Conservation (phyloP, 2,797 vertebrate species). For the Myripristis jacobus region DNA sequence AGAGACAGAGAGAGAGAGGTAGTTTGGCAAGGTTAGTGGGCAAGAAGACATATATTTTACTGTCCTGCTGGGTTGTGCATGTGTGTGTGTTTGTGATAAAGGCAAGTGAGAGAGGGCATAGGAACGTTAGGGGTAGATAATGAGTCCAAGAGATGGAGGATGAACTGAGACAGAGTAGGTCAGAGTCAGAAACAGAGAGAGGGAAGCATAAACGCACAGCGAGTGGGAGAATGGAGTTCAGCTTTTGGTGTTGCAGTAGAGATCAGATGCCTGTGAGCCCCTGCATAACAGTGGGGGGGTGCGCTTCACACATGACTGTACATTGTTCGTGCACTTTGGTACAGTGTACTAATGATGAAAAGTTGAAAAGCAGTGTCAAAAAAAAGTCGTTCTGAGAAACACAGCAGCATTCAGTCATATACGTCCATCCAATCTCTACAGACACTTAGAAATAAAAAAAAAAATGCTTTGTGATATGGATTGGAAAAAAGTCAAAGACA, state of each 20-base stretch:
- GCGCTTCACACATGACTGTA: conserved; percentile 5
- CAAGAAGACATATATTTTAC: conserved; percentile 17
- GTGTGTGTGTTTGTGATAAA: neutral
- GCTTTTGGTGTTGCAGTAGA: conserved; percentile 22
- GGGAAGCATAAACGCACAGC: conserved; percentile 11
- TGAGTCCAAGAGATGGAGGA: conserved; percentile 28
- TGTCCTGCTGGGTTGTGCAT: neutral
- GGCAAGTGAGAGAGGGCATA: neutral
- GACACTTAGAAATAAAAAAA: conserved; percentile 1
- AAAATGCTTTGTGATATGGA: conserved; percentile 17
- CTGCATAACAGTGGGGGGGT: conserved; percentile 19
- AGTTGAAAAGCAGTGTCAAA: neutral
- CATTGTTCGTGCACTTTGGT: conserved; percentile 21
- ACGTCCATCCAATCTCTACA: neutral
- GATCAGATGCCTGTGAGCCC: conserved; percentile 23
- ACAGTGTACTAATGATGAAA: conserved; percentile 41
- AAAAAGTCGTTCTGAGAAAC: conserved; percentile 1
- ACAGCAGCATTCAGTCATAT: neutral
- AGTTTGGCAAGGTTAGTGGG: conserved; percentile 19
- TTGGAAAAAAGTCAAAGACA: neutral
- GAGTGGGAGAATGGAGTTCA: conserved; percentile 1
- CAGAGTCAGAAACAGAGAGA: conserved; percentile 11
- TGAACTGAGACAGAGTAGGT: conserved; percentile 6
- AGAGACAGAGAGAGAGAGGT: neutral
- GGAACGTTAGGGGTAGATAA: conserved; percentile 10